Evolutionary conservation across 2,888 invertebrate species (phyloP).

Genomic region (Hypsopygia costalis): DNA sequence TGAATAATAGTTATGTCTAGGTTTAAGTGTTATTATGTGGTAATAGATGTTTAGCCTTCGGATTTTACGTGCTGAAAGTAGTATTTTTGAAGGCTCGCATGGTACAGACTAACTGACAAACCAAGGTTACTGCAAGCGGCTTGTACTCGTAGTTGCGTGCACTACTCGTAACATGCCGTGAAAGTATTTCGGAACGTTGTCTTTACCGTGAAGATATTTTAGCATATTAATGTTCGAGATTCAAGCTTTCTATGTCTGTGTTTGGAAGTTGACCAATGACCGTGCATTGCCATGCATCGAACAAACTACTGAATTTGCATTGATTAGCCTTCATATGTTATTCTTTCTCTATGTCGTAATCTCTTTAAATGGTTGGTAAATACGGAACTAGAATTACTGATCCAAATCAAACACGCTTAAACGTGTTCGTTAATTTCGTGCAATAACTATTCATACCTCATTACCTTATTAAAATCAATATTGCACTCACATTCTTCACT

Average conservation of each 20-base stretch:
- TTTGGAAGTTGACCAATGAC: conserved; percentile 24
- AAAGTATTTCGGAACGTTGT: conserved; percentile 72
- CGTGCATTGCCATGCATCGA: conserved; percentile 4
- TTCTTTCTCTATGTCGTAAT: background rate
- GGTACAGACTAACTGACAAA: conserved; percentile 20
- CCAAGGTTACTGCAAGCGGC: conserved; percentile 54
- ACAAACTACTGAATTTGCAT: background rate
- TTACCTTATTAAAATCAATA: conserved; percentile 39
- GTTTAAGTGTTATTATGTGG: too few relatives aligned
- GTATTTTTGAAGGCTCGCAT: conserved; percentile 41
- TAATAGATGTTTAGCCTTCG: too few relatives aligned
- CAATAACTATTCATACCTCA: conserved; percentile 39
- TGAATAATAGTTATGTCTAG: too few relatives aligned
- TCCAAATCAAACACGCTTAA: conserved; percentile 28
- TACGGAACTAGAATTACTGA: conserved; percentile 24
- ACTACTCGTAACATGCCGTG: conserved; percentile 61
- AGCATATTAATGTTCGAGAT: conserved; percentile 64
- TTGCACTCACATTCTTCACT: conserved; percentile 30
- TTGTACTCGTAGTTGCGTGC: conserved; percentile 53
- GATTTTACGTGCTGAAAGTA: conserved; percentile 38
- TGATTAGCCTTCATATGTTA: background rate
- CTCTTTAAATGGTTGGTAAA: background rate
- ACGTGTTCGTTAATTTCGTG: conserved; percentile 40
- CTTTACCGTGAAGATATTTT: conserved; percentile 66
- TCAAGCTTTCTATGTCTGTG: conserved; percentile 65